Evolutionary conservation across 2,888 invertebrate species (phyloP).

Genomic region (Meiosimyza decipiens): DNA sequence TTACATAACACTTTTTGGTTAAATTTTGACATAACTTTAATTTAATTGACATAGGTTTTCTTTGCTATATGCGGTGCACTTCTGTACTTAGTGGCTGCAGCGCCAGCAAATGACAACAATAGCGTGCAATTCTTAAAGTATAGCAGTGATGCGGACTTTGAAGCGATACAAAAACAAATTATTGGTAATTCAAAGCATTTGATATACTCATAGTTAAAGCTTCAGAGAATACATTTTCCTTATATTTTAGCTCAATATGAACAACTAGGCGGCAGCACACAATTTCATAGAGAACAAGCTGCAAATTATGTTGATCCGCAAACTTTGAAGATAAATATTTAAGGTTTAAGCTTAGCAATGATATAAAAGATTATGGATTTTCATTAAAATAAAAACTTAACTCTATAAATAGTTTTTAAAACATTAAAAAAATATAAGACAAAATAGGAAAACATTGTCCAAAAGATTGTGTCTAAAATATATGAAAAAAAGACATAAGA

Average conservation of each 20-base stretch:
- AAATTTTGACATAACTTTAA: no score
- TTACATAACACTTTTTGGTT: no score
- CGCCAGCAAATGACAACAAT: conserved; percentile 35
- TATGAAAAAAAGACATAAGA: no score
- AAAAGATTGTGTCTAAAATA: no score
- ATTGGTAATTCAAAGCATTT: conserved; percentile 45
- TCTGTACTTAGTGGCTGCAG: conserved; percentile 3
- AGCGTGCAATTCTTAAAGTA: conserved; percentile 53
- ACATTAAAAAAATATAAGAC: no score
- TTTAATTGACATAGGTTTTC: neutral
- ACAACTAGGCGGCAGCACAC: conserved; percentile 54
- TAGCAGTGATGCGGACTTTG: conserved; percentile 53
- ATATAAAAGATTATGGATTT: no score
- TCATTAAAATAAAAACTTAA: no score
- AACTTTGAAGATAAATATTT: conserved; percentile 47
- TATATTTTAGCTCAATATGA: conserved; percentile 56
- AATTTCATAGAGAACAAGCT: conserved; percentile 50
- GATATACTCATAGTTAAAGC: neutral
- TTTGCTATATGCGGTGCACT: conserved; percentile 37
- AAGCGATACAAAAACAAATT: conserved; percentile 52
- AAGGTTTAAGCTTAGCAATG: conserved; percentile 23
- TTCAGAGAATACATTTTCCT: no score
- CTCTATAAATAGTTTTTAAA: no score
- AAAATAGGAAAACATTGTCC: no score
- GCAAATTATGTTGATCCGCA: conserved; percentile 50